A percentile compares a stretch with the other conserved stretches of the same genome.
These are phyloP conservation scores for Setophaga coronata DNA, from an alignment of 2,113 vertebrate species.

Conservation along the genomic window DNA sequence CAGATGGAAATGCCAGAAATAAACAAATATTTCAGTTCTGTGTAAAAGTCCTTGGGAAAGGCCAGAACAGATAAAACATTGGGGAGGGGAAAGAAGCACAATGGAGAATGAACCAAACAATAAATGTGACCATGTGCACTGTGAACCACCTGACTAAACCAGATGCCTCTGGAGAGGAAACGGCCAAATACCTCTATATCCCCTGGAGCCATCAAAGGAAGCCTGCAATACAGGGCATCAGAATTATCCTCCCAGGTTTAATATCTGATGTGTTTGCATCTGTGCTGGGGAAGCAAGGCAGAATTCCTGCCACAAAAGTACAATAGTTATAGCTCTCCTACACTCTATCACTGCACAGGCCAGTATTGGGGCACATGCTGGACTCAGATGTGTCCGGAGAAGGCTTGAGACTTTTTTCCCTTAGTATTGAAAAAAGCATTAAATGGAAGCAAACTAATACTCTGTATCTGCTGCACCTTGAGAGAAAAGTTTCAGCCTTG, in stretches of 20 bases:
- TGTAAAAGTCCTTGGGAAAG: slow-evolving; percentile 57
- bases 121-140: slow-evolving; percentile 59
- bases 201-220: slow-evolving; percentile 74
- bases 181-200: slow-evolving; percentile 69
- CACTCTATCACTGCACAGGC: not conserved
- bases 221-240: slow-evolving; percentile 69
- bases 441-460: not conserved
- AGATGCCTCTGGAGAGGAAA: slow-evolving; percentile 72
- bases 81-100: slow-evolving; percentile 12
- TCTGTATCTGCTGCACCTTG: not conserved
- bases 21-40: slow-evolving; percentile 54
- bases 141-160: slow-evolving; percentile 68
- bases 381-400: not conserved
- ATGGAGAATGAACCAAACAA: slow-evolving; percentile 25
- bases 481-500: not conserved
- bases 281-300: slow-evolving; percentile 47
- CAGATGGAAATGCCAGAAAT: slow-evolving; percentile 69
- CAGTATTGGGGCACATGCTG: not conserved
- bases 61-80: slow-evolving; percentile 21
- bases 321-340: slow-evolving; percentile 26
- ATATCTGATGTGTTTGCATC: slow-evolving; percentile 70
- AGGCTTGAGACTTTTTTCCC: not conserved
- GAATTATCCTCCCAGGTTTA: slow-evolving; percentile 64
- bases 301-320: slow-evolving; percentile 53
- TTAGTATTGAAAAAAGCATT: slow-evolving; percentile 28